phyloP scores from a whole-genome alignment of 2,797 vertebrate species.

The Rhodeus uyekii region DNA sequence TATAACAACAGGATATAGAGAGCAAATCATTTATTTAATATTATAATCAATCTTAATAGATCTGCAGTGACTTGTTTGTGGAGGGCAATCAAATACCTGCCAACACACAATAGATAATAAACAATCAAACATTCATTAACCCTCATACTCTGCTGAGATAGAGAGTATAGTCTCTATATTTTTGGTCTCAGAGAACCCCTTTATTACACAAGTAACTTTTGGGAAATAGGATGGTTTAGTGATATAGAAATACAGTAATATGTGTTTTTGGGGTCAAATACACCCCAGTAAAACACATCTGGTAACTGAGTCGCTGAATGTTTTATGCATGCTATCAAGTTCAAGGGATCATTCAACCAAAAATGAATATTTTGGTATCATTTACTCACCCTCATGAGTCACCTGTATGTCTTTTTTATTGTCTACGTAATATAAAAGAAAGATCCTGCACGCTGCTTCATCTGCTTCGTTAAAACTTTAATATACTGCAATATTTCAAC shows the following conservation, averaged over 20 bases:
- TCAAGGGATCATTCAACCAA: background rate
- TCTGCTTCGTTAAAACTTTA: background rate
- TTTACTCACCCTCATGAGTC: too few species aligned
- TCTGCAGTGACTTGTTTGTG: conserved; percentile 20
- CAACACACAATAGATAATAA: conserved; percentile 13
- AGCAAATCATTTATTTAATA: conserved; percentile 18
- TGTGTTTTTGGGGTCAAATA: background rate
- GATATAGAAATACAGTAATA: background rate
- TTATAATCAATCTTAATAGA: conserved; percentile 36
- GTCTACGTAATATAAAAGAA: background rate
- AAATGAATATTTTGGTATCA: background rate
- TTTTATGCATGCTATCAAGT: background rate
- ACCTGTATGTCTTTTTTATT: background rate
- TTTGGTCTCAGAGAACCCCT: background rate
- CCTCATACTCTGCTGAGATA: background rate
- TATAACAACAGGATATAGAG: conserved; percentile 31
- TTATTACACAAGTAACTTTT: background rate
- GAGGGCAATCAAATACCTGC: conserved; percentile 19
- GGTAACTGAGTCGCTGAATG: background rate
- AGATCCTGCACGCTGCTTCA: background rate
- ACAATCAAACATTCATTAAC: background rate
- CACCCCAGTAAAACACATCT: background rate
- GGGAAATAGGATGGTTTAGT: background rate
- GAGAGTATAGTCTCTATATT: background rate
- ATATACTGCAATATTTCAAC: background rate